These are phyloP conservation scores for Oreochromis tanganicae DNA, from an alignment of 2,113 vertebrate species.

Conservation along the genomic window DNA sequence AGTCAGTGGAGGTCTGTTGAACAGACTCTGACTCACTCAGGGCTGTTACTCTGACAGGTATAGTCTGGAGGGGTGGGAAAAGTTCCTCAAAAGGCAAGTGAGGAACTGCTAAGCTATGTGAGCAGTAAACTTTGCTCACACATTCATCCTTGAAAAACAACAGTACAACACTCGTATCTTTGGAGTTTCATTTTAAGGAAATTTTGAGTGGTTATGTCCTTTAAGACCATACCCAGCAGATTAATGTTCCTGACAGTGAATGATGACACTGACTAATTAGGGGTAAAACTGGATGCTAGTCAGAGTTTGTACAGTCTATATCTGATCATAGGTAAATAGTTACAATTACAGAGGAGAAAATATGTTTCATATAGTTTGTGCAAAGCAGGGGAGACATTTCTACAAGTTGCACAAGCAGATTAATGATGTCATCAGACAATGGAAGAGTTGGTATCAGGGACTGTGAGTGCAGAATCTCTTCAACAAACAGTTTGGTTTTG, in stretches of 20 bases:
- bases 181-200: neutral
- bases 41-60: neutral
- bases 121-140: neutral
- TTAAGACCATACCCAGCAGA: neutral
- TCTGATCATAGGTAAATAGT: neutral
- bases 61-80: neutral
- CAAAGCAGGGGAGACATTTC: neutral
- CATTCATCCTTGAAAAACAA: neutral
- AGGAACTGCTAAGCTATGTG: neutral
- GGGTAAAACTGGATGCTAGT: neutral
- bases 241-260: neutral
- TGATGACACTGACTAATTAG: neutral
- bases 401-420: neutral
- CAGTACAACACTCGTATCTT: neutral
- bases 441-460: neutral
- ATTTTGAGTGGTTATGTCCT: neutral
- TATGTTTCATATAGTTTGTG: neutral
- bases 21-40: neutral
- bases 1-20: neutral
- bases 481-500: neutral
- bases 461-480: neutral
- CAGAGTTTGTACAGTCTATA: neutral
- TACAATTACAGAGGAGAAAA: neutral
- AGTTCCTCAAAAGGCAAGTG: neutral
- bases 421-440: neutral